Conservation (phyloP, 2,113 vertebrate species). For the Phrynocephalus versicolor region DNA sequence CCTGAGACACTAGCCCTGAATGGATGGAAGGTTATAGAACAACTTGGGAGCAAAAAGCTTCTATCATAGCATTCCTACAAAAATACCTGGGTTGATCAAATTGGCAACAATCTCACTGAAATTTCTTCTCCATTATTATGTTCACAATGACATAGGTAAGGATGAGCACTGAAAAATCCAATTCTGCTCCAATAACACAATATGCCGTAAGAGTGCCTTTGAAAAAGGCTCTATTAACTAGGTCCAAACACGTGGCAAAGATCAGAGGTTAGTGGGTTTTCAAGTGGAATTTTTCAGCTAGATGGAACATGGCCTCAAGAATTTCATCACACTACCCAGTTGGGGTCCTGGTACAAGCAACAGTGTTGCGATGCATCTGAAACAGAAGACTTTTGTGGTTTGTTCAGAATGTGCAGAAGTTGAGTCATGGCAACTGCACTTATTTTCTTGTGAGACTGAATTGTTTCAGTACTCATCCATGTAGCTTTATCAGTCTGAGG, state of each 20-base stretch:
- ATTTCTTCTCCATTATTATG: not conserved
- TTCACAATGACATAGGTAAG: not conserved
- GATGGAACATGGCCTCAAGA: not conserved
- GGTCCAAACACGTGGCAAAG: not conserved
- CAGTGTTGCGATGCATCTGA: not conserved
- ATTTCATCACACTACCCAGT: not conserved
- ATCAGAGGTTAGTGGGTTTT: not conserved
- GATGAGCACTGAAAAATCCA: not conserved
- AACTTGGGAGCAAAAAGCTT: not conserved
- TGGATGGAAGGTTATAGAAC: not conserved
- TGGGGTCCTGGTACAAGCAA: no score
- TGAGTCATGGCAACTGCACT: no score
- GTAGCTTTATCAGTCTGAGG: no score
- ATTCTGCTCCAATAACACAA: not conserved
- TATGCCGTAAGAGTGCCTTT: not conserved
- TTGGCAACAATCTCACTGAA: not conserved
- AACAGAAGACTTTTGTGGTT: not conserved
- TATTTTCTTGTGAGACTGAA: no score
- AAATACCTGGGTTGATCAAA: not conserved
- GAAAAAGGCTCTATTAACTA: not conserved
- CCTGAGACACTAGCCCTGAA: slow-evolving; percentile 9
- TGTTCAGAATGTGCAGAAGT: no score
- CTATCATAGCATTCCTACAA: not conserved
- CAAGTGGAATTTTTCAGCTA: not conserved
- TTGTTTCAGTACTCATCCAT: no score